A percentile compares a stretch with the other conserved stretches of the same genome.
These are phyloP conservation scores for Synanthedon tipuliformis DNA, from an alignment of 2,888 invertebrate species.

Conservation along the genomic window DNA sequence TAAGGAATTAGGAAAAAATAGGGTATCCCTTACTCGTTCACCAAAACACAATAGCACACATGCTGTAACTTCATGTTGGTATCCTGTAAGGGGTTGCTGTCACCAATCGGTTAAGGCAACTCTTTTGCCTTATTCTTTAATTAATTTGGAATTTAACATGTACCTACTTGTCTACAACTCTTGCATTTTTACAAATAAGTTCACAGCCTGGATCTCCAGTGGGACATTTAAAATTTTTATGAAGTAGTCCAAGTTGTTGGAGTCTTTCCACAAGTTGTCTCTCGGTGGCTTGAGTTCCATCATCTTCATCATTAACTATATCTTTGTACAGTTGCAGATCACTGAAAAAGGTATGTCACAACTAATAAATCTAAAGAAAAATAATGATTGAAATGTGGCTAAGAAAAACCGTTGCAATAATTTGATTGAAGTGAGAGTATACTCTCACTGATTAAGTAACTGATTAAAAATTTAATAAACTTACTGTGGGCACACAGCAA, in stretches of 20 bases:
- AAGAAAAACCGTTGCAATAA: too few species aligned
- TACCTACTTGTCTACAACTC: constrained; percentile 49
- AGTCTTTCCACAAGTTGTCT: constrained; percentile 36
- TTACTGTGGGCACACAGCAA: constrained; percentile 37
- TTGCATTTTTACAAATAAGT: constrained; percentile 35
- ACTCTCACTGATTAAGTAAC: too few species aligned
- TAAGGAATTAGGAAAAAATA: too few species aligned
- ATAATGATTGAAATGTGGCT: too few species aligned
- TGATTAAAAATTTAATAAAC: constrained; percentile 4
- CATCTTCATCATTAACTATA: constrained; percentile 24
- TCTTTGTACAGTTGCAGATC: constrained; percentile 41
- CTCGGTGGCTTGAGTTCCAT: constrained; percentile 25
- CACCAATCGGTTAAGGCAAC: too few species aligned
- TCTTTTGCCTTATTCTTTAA: too few species aligned
- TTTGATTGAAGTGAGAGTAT: neutral
- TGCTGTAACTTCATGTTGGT: too few species aligned
- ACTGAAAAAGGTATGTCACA: constrained; percentile 19
- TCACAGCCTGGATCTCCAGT: constrained; percentile 32
- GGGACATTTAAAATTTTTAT: constrained; percentile 29
- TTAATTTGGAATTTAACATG: neutral
- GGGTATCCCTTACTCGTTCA: too few species aligned
- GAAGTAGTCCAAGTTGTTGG: constrained; percentile 41
- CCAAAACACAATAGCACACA: too few species aligned
- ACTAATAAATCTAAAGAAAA: neutral
- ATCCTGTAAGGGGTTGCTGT: too few species aligned